A percentile compares a stretch with the other conserved stretches of the same genome.
phyloP scores from a whole-genome alignment of 2,113 vertebrate genomes.

The Emydocephalus ijimae region DNA sequence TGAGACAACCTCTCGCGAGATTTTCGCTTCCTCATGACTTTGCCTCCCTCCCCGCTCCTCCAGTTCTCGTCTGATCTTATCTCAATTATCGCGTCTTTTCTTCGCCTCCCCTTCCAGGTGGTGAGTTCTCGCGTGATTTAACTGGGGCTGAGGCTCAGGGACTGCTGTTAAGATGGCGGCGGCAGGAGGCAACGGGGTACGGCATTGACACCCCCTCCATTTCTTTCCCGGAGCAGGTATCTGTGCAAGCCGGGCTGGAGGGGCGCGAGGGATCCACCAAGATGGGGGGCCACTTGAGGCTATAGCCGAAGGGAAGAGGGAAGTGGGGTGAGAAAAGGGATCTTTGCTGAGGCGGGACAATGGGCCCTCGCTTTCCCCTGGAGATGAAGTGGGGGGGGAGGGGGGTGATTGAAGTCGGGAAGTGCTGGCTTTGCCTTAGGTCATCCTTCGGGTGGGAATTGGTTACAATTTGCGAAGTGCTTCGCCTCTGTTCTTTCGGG shows the following conservation, averaged over 20 bases:
- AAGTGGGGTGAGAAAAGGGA: neutral
- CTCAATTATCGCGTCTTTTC: conserved; percentile 3
- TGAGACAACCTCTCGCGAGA: neutral
- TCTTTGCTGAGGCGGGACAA: conserved; percentile 27
- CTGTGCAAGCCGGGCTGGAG: neutral
- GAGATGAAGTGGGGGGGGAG: neutral
- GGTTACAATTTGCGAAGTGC: neutral
- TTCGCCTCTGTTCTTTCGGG: neutral
- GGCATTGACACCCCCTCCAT: conserved; percentile 20
- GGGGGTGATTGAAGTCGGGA: neutral
- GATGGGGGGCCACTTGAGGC: too few relatives aligned
- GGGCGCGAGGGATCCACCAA: neutral
- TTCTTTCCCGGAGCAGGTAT: conserved; percentile 4
- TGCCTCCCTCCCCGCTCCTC: neutral
- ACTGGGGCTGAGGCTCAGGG: conserved; percentile 26
- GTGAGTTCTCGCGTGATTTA: conserved; percentile 28
- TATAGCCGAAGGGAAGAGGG: neutral
- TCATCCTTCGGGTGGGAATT: neutral
- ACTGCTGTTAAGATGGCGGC: conserved; percentile 34
- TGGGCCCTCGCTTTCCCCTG: conserved; percentile 5
- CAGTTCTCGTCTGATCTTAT: neutral
- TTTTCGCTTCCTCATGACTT: neutral
- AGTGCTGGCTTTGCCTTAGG: too few relatives aligned
- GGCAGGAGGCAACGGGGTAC: conserved; percentile 23
- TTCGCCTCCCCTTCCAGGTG: neutral